Conservation (phyloP, 2,797 vertebrate species). For the Alosa sapidissima region DNA sequence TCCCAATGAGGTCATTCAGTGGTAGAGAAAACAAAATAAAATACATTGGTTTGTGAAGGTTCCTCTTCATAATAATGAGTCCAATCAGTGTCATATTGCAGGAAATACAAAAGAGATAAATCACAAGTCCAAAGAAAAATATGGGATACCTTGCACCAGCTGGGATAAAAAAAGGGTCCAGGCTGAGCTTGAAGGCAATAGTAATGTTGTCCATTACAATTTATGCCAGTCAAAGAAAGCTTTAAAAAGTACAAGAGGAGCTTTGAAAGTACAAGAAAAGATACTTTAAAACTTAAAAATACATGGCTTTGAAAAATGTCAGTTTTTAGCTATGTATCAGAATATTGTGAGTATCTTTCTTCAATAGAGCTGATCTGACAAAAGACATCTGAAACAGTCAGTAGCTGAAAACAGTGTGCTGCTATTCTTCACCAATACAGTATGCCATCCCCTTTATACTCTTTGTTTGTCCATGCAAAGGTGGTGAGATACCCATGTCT, state of each 20-base stretch:
- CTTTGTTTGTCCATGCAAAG: background rate
- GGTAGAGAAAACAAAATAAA: conserved; percentile 70
- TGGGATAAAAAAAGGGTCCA: conserved; percentile 64
- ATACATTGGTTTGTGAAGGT: conserved; percentile 73
- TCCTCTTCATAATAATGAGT: conserved; percentile 61
- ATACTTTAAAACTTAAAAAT: too few species aligned
- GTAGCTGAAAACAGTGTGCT: background rate
- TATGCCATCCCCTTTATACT: background rate
- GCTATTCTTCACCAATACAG: background rate
- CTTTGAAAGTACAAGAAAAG: too few species aligned
- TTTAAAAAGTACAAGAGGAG: too few species aligned
- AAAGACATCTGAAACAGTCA: too few species aligned
- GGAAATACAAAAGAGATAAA: conserved; percentile 61
- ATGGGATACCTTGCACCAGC: conserved; percentile 63
- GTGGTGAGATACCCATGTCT: background rate
- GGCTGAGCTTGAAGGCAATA: conserved; percentile 51
- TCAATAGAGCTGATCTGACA: background rate
- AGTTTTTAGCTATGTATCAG: background rate
- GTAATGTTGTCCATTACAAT: background rate
- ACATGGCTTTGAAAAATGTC: too few species aligned
- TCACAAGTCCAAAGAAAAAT: conserved; percentile 61
- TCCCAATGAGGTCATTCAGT: conserved; percentile 69
- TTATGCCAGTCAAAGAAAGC: background rate
- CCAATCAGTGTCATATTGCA: conserved; percentile 67
- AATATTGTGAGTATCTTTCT: background rate